Percentiles rank a stretch among this genome's conserved stretches.
Conservation (phyloP, 1,140 invertebrate species). For the Helicoverpa zea region DNA sequence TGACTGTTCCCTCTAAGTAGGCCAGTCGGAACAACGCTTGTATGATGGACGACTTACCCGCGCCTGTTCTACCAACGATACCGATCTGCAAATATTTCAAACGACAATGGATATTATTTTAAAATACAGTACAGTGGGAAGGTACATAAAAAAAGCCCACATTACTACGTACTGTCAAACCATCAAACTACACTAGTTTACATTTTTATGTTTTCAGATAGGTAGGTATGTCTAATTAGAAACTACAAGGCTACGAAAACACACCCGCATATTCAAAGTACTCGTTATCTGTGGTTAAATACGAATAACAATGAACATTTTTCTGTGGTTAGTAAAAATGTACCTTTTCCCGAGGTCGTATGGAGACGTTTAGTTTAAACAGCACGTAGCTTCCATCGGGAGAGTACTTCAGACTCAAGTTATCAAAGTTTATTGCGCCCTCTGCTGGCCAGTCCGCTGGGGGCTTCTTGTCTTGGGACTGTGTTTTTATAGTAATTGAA, state of each 20-base stretch:
- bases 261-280: too few relatives aligned
- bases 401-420: constrained; percentile 89
- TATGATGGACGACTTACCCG: constrained; percentile 96
- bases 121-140: too few relatives aligned
- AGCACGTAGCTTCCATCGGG: constrained; percentile 87
- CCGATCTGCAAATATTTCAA: constrained; percentile 83
- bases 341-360: constrained; percentile 92
- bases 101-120: too few relatives aligned
- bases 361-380: constrained; percentile 89
- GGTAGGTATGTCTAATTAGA: too few relatives aligned
- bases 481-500: background rate
- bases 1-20: constrained; percentile 88
- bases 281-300: too few relatives aligned
- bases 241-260: too few relatives aligned
- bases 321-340: background rate
- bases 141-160: too few relatives aligned
- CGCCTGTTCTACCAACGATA: constrained; percentile 95
- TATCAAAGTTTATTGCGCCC: constrained; percentile 90
- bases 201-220: too few relatives aligned
- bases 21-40: constrained; percentile 93
- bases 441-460: constrained; percentile 90
- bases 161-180: too few relatives aligned
- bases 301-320: background rate
- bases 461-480: constrained; percentile 88
- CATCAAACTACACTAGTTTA: too few relatives aligned